These are phyloP conservation scores for Tragelaphus imberbis DNA, from an alignment of 2,113 vertebrate species.

Conservation along the genomic window DNA sequence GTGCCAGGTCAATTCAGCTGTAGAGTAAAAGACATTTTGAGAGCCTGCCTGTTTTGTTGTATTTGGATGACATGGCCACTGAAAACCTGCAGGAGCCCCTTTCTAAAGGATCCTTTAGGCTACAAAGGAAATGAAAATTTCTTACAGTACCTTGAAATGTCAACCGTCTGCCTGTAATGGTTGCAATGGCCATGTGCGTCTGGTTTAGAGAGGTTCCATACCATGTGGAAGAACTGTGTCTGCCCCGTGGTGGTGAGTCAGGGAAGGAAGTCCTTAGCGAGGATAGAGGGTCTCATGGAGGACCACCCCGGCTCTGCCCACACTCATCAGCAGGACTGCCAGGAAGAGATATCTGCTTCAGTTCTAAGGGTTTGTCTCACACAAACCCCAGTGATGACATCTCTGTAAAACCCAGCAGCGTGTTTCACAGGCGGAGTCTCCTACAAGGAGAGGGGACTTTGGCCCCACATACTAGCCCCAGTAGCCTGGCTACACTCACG, in stretches of 20 bases:
- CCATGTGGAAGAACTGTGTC: background rate
- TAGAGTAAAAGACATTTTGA: background rate
- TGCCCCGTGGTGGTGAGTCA: background rate
- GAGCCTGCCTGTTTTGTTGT: background rate
- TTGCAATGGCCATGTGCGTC: background rate
- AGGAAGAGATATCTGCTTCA: background rate
- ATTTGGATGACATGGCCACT: background rate
- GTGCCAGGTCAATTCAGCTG: background rate
- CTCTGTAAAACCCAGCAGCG: background rate
- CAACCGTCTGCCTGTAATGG: background rate
- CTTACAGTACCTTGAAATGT: background rate
- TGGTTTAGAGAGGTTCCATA: background rate
- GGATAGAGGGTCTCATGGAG: background rate
- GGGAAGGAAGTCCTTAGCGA: background rate
- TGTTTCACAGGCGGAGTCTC: background rate
- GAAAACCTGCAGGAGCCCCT: background rate
- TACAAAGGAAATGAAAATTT: background rate
- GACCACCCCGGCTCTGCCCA: background rate
- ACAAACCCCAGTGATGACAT: background rate
- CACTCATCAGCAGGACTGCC: background rate
- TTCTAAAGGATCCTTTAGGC: background rate
- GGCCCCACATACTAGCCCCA: too few species aligned
- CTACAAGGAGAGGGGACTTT: background rate
- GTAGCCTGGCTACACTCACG: background rate
- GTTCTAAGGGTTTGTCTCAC: background rate